Evolutionary conservation across 2,113 vertebrate genomes (phyloP).

Genomic region (Pseudorhombus dupliciocellatus): DNA sequence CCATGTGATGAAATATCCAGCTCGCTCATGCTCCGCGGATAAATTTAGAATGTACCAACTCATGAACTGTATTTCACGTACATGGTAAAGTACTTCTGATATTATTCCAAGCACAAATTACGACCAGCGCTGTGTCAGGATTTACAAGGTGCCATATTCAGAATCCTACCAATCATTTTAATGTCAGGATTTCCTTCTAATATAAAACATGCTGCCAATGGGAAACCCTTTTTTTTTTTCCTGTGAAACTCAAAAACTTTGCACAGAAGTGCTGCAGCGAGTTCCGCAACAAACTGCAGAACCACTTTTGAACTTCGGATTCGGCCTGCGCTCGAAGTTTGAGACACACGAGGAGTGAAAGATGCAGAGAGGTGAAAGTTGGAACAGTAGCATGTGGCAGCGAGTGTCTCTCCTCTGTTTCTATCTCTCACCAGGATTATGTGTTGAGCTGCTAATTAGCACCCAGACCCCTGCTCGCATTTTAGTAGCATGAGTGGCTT

Average conservation of each 20-base stretch:
- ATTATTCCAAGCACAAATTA: too few species aligned
- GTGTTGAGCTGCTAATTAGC: slow-evolving; percentile 69
- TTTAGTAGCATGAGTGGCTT: neutral
- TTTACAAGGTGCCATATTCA: too few species aligned
- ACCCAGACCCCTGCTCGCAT: slow-evolving; percentile 47
- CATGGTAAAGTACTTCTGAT: neutral
- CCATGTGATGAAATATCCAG: neutral
- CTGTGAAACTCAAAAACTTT: neutral
- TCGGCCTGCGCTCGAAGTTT: neutral
- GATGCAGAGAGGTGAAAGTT: slow-evolving; percentile 6
- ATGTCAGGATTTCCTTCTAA: too few species aligned
- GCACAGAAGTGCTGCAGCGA: neutral
- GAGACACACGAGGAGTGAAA: neutral
- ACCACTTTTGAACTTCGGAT: neutral
- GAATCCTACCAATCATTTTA: too few species aligned
- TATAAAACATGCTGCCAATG: too few species aligned
- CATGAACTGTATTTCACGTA: neutral
- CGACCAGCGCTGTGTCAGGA: too few species aligned
- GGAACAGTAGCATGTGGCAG: neutral
- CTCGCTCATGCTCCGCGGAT: neutral
- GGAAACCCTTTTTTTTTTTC: too few species aligned
- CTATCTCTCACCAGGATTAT: slow-evolving; percentile 61
- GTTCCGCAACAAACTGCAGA: neutral
- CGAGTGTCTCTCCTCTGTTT: slow-evolving; percentile 1
- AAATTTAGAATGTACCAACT: neutral